These are phyloP conservation scores for Auanema freiburgensis DNA, from an alignment of 2,888 invertebrate genomes.

Conservation along the genomic window DNA sequence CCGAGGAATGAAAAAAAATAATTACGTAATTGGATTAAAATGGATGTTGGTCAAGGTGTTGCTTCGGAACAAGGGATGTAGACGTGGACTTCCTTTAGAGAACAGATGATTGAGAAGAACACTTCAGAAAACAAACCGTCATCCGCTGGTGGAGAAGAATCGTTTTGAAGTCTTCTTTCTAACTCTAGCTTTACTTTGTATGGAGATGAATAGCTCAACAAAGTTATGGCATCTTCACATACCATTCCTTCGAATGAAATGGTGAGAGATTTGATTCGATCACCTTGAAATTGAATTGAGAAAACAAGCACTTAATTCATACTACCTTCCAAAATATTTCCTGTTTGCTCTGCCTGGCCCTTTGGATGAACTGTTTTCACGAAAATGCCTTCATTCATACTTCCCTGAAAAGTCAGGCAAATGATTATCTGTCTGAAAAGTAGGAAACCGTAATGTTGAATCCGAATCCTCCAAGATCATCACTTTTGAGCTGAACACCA, in stretches of 20 bases:
- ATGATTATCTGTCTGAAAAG: neutral
- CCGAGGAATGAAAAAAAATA: neutral
- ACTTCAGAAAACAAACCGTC: conserved; percentile 1
- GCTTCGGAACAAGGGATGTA: conserved; percentile 49
- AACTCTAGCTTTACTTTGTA: conserved; percentile 71
- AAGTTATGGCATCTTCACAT: conserved; percentile 84
- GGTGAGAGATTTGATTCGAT: conserved; percentile 82
- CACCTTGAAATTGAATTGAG: conserved; percentile 71
- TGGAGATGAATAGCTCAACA: conserved; percentile 86
- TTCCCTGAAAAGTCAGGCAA: conserved; percentile 73
- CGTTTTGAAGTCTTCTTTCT: conserved; percentile 31
- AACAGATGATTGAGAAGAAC: neutral
- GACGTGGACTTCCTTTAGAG: conserved; percentile 20
- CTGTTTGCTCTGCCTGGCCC: conserved; percentile 85
- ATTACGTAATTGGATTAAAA: conserved; percentile 38
- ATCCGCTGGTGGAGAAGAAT: neutral
- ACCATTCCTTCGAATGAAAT: conserved; percentile 86
- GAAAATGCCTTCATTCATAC: conserved; percentile 85
- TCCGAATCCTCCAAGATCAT: conserved; percentile 46
- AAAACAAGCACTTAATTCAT: too few species aligned
- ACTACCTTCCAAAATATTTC: conserved; percentile 78
- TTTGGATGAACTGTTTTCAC: conserved; percentile 83
- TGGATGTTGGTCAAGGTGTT: conserved; percentile 50
- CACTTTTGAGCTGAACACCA: conserved; percentile 38
- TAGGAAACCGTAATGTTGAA: conserved; percentile 36